A percentile compares a stretch with the other conserved stretches of the same genome.
Evolutionary conservation across 2,888 invertebrate genomes (phyloP).

Genomic region (Stenurella melanura): DNA sequence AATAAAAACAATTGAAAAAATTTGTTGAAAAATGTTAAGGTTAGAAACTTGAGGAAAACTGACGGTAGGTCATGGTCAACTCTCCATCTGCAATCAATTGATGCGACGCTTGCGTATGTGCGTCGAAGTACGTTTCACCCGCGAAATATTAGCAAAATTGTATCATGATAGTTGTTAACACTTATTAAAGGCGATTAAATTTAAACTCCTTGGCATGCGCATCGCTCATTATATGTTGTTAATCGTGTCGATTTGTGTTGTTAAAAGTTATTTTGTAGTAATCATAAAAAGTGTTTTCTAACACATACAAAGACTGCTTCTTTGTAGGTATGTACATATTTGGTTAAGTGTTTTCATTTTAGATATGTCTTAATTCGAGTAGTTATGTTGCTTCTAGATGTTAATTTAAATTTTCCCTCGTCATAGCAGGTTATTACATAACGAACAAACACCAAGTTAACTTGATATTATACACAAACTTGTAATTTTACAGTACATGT

Average conservation of each 20-base stretch:
- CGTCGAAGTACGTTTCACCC: background rate
- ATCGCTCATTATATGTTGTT: background rate
- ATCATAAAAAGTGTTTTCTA: background rate
- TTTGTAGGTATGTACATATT: background rate
- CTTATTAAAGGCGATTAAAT: background rate
- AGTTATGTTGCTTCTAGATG: background rate
- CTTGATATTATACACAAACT: too few species aligned
- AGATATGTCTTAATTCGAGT: background rate
- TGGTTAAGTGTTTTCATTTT: background rate
- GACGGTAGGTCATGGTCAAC: conserved; percentile 45
- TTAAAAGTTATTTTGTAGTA: background rate
- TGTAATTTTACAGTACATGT: background rate
- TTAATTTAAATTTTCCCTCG: background rate
- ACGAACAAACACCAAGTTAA: background rate
- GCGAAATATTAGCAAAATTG: conserved; percentile 34
- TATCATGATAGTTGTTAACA: background rate
- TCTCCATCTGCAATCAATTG: conserved; percentile 44
- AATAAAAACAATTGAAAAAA: conserved; percentile 29
- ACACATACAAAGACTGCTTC: background rate
- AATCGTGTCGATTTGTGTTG: background rate
- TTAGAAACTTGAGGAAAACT: conserved; percentile 48
- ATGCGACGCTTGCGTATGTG: conserved; percentile 46
- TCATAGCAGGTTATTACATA: background rate
- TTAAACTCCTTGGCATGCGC: background rate
- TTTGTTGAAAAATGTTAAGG: conserved; percentile 44